Conservation (phyloP, 2,888 invertebrate genomes). For the Resseliella maxima region DNA sequence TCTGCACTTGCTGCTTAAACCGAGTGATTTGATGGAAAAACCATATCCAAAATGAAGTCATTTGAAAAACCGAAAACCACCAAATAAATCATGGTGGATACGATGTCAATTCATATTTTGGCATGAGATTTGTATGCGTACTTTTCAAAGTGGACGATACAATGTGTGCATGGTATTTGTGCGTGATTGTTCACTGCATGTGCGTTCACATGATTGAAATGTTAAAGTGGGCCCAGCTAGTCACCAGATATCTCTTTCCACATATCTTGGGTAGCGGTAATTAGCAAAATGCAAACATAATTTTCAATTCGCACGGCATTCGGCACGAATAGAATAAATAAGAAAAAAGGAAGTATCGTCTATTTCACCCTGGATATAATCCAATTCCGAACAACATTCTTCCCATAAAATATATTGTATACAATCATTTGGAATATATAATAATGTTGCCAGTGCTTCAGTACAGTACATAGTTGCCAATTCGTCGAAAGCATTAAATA, state of each 20-base stretch:
- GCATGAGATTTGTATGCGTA: too few relatives aligned
- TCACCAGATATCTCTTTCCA: neutral
- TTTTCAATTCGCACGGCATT: neutral
- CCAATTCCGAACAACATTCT: too few relatives aligned
- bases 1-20: neutral
- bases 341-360: neutral
- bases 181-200: neutral
- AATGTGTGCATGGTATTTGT: neutral
- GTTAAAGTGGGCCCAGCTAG: neutral
- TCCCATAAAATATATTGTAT: too few relatives aligned
- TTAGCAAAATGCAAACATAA: neutral
- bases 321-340: neutral
- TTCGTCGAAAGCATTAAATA: conserved; percentile 2
- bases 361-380: too few relatives aligned
- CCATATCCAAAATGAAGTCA: neutral
- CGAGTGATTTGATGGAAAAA: neutral
- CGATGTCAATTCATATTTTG: too few relatives aligned
- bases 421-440: too few relatives aligned
- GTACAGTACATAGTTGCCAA: neutral
- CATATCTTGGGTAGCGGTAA: neutral
- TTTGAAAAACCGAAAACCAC: neutral
- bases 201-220: neutral
- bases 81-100: too few relatives aligned
- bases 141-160: too few relatives aligned
- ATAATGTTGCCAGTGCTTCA: too few relatives aligned